A percentile compares a stretch with the other conserved stretches of the same genome.
Evolutionary conservation across 2,113 vertebrate species (phyloP).

Genomic region (Dendrocopos noguchii): DNA sequence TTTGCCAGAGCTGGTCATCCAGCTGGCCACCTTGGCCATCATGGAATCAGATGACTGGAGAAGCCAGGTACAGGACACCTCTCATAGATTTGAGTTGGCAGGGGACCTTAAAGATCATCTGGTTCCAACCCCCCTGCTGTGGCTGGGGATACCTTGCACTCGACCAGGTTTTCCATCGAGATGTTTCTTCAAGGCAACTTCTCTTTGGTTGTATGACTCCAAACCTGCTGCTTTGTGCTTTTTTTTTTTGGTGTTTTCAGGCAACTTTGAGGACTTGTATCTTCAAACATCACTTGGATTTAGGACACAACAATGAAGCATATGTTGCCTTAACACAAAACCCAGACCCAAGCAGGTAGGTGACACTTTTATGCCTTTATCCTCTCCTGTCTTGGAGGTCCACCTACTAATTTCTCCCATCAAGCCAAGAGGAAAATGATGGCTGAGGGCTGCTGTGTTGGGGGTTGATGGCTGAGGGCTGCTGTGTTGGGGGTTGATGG

Average conservation of each 20-base stretch:
- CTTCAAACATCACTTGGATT: conserved; percentile 96
- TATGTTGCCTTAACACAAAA: conserved; percentile 94
- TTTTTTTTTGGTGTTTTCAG: conserved; percentile 66
- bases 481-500: neutral
- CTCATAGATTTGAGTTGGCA: too few species aligned
- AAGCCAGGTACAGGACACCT: conserved; percentile 80
- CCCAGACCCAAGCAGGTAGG: conserved; percentile 94
- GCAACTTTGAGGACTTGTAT: conserved; percentile 93
- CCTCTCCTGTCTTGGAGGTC: neutral
- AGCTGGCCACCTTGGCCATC: conserved; percentile 87
- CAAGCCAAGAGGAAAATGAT: neutral
- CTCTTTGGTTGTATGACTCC: neutral
- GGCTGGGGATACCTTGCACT: too few species aligned
- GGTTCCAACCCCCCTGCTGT: too few species aligned
- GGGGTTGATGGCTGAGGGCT: accelerated
- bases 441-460: neutral
- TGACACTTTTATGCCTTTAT: neutral
- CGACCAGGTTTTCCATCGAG: neutral
- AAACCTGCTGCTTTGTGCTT: neutral
- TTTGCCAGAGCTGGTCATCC: conserved; percentile 90
- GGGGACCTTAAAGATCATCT: too few species aligned
- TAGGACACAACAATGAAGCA: conserved; percentile 92
- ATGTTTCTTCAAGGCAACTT: neutral
- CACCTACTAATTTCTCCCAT: accelerated
- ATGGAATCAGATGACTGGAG: conserved; percentile 86